Base-by-base conservation (phyloP, 2,797 vertebrate species). In the Orestias chungarensis region DNA sequence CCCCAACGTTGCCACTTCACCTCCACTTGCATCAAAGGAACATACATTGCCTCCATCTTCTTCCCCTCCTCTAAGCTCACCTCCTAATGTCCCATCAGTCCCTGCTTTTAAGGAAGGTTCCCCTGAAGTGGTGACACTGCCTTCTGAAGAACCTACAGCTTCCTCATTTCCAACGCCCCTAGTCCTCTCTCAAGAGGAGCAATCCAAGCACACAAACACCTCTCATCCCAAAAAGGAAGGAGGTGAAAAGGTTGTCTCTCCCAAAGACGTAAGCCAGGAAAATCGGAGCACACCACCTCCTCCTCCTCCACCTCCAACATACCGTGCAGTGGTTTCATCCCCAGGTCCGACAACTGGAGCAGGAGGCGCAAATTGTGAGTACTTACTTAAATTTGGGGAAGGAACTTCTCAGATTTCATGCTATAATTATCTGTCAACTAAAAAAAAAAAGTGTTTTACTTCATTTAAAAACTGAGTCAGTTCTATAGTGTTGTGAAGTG, bases 221-320 rank as follows among this genome's bases (percentile, higher is more conserved):
- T 75, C 89, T 71, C 73, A 73, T 78, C 85, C 93, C 83, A 96
- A 95, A 93, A 96, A 97, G 67, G 94, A 95, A 52, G 85, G 88
- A 71, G 57, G 74, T 76, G 96, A 96, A 92, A 90, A 91, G 0
- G 78, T 86, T 59, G 82, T 92, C 49, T 97, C 96, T 31, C 95
- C 96, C 86, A 97, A 95, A 93, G 96, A 97, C 75, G 88, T 93
- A 5, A 93, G 91, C 86, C 91, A 90, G 88, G 95, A 90, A 29
- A 95, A 91, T 75, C 94, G 94, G 88, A 96, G 91, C 52, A 96
- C 96, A 20, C 97, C 97, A 4, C 97, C 97, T 20, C 97, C 96
- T 67, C 97, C 96, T 55, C 96, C 97, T 54, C 96, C 97, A 46
- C 97, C 98, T 2, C 98, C 98, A 74, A 97, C 97, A 74, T 99